Evolutionary conservation across 2,888 invertebrate species (phyloP).

Genomic region (Habroteleia sp.): DNA sequence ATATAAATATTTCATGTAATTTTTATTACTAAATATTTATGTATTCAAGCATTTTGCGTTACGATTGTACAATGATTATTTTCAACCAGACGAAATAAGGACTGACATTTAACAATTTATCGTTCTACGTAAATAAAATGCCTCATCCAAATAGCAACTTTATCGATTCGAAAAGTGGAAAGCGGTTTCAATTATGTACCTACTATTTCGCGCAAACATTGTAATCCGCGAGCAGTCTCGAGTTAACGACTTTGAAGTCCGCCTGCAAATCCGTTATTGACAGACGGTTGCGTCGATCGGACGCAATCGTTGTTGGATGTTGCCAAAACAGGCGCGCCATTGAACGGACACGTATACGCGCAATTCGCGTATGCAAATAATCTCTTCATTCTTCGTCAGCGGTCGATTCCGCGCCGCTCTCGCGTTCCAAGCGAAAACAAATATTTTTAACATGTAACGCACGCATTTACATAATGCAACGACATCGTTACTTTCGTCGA

Average conservation of each 20-base stretch:
- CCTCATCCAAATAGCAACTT: constrained; percentile 10
- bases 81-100: constrained; percentile 14
- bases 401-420: constrained; percentile 40
- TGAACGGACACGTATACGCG: constrained; percentile 23
- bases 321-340: constrained; percentile 32
- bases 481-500: constrained; percentile 51
- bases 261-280: constrained; percentile 51
- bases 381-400: constrained; percentile 48
- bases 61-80: constrained; percentile 8
- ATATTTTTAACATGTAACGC: constrained; percentile 60
- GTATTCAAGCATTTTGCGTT: background rate
- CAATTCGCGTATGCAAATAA: constrained; percentile 49
- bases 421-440: constrained; percentile 58
- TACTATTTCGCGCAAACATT: constrained; percentile 55
- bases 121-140: constrained; percentile 9
- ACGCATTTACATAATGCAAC: constrained; percentile 59
- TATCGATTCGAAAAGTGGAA: constrained; percentile 36
- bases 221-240: constrained; percentile 64
- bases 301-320: constrained; percentile 66
- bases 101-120: constrained; percentile 26
- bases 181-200: constrained; percentile 43
- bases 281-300: constrained; percentile 57
- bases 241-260: constrained; percentile 50
- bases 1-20: no score
- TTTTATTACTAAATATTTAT: no score